These are phyloP conservation scores for Drosophila santomea DNA, from an alignment of 1,140 invertebrate species.

Conservation along the genomic window DNA sequence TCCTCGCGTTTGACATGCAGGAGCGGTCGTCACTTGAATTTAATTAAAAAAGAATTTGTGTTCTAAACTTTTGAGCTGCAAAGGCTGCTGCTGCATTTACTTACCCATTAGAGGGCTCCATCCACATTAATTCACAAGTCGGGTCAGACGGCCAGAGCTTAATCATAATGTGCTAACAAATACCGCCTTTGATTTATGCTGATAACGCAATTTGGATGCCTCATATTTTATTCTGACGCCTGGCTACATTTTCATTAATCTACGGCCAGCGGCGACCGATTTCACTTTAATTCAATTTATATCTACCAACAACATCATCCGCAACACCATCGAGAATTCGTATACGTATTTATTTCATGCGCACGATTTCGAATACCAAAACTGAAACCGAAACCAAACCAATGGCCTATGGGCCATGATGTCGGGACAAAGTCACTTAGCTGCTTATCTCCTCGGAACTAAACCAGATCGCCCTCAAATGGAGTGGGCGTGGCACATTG, in stretches of 20 bases:
- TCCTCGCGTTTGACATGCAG: conserved; percentile 45
- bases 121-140: conserved; percentile 62
- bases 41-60: conserved; percentile 70
- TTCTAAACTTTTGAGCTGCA: conserved; percentile 61
- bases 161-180: conserved; percentile 36
- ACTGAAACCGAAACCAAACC: conserved; percentile 1
- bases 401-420: conserved; percentile 42
- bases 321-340: conserved; percentile 36
- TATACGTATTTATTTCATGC: conserved; percentile 58
- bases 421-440: conserved; percentile 68
- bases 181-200: conserved; percentile 61
- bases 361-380: conserved; percentile 20
- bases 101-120: conserved; percentile 55
- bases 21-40: conserved; percentile 63
- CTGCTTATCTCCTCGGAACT: conserved; percentile 69
- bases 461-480: conserved; percentile 59
- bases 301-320: conserved; percentile 53
- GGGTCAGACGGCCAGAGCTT: neutral
- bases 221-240: conserved; percentile 41
- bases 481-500: conserved; percentile 34
- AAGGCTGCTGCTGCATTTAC: conserved; percentile 40
- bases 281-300: conserved; percentile 82
- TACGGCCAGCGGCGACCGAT: conserved; percentile 72
- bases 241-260: conserved; percentile 68
- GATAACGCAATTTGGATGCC: conserved; percentile 60